These are phyloP conservation scores for Rhinopithecus roxellana DNA, from an alignment of 2,113 vertebrate genomes.

Conservation along the genomic window DNA sequence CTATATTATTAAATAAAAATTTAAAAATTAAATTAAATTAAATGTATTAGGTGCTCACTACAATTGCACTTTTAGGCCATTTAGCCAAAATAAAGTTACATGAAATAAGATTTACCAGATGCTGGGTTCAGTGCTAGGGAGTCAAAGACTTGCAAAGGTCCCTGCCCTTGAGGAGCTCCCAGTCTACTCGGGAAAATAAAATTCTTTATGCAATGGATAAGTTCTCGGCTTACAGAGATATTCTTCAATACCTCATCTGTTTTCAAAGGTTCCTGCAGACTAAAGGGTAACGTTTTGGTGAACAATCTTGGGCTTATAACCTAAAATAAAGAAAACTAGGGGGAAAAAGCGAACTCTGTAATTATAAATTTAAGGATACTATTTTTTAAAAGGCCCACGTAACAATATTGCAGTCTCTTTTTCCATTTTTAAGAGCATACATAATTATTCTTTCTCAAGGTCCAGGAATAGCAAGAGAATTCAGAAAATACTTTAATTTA, in stretches of 20 bases:
- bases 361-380: not conserved
- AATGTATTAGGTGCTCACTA: not conserved
- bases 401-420: not conserved
- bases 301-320: not conserved
- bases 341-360: not conserved
- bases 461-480: not conserved
- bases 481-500: not conserved
- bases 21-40: not conserved
- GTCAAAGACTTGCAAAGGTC: not conserved
- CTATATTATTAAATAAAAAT: too few species aligned
- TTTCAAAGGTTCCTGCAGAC: not conserved
- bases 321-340: slow-evolving; percentile 16
- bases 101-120: not conserved
- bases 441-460: slow-evolving; percentile 36
- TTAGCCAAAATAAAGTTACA: slow-evolving; percentile 16
- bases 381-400: not conserved
- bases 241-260: not conserved
- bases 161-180: not conserved
- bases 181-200: not conserved
- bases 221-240: not conserved
- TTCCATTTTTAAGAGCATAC: slow-evolving; percentile 22
- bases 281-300: not conserved
- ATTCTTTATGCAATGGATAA: not conserved
- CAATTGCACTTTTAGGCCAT: not conserved
- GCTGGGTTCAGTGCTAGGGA: not conserved